These are phyloP conservation scores for Gracilinanus agilis DNA, from an alignment of 2,113 vertebrate species.

Conservation along the genomic window DNA sequence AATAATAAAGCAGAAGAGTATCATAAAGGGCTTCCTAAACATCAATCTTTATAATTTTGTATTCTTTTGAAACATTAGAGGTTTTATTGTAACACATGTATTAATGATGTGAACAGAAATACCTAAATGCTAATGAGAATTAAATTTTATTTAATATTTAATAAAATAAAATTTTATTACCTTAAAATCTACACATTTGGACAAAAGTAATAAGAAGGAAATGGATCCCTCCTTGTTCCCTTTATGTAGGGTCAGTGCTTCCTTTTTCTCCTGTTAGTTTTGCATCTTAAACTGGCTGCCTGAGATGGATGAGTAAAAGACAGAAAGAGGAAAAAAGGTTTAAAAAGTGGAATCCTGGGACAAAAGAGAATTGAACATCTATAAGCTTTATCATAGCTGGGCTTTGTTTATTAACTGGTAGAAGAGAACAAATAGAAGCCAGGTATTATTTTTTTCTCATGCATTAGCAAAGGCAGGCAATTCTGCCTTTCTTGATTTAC, in stretches of 20 bases:
- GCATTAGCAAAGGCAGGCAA: not conserved
- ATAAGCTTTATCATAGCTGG: not conserved
- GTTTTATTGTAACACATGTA: not conserved
- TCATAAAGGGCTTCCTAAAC: not conserved
- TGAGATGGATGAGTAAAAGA: not conserved
- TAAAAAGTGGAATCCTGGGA: not conserved
- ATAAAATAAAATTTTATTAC: no score
- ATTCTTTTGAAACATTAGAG: not conserved
- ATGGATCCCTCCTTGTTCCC: not conserved
- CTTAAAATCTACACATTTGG: not conserved
- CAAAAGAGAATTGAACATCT: not conserved
- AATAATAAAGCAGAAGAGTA: not conserved
- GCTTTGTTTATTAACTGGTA: not conserved
- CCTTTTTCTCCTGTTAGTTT: not conserved
- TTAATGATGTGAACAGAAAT: not conserved
- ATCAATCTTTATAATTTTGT: not conserved
- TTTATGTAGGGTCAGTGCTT: not conserved
- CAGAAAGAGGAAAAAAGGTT: not conserved
- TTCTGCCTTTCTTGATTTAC: not conserved
- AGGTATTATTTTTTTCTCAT: not conserved
- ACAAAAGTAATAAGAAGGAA: not conserved
- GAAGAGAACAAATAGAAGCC: not conserved
- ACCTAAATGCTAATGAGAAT: not conserved
- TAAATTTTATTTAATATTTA: no score
- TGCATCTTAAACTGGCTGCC: not conserved